Conservation (phyloP, 2,797 vertebrate species). For the Bradypus variegatus region DNA sequence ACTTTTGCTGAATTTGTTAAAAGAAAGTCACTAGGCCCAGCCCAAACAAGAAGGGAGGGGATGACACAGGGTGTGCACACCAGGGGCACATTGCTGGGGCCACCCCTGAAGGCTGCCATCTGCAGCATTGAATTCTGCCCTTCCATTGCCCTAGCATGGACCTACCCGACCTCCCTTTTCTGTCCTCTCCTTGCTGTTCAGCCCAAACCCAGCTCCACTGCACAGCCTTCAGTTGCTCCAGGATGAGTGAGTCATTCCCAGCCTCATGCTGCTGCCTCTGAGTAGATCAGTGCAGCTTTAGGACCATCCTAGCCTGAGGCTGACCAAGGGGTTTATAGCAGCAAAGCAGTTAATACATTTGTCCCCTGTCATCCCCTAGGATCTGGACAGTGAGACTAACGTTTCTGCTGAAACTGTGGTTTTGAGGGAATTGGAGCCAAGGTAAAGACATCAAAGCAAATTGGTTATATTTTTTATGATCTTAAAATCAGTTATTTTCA, state of each 20-base stretch:
- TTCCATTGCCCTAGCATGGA: neutral
- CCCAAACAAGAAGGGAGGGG: neutral
- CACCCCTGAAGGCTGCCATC: neutral
- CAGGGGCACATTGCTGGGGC: neutral
- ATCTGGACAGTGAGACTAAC: neutral
- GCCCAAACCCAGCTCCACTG: too few species aligned
- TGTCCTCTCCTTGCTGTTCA: neutral
- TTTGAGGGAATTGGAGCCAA: neutral
- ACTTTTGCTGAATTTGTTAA: neutral
- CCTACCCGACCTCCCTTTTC: neutral
- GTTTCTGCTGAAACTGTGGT: conserved; percentile 8
- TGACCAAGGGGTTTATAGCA: neutral
- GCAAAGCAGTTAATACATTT: neutral
- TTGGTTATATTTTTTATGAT: neutral
- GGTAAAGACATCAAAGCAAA: conserved; percentile 1
- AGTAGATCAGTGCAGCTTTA: neutral
- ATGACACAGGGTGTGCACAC: neutral
- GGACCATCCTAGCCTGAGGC: neutral
- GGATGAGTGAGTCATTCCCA: neutral
- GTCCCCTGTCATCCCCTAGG: neutral
- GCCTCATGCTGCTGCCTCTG: neutral
- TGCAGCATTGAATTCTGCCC: neutral
- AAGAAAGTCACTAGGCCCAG: neutral
- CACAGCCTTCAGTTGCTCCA: neutral
- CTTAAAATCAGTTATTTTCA: neutral